Percentiles rank a stretch among this genome's conserved stretches.
phyloP scores from a whole-genome alignment of 2,113 vertebrate genomes.

The Nibea albiflora region DNA sequence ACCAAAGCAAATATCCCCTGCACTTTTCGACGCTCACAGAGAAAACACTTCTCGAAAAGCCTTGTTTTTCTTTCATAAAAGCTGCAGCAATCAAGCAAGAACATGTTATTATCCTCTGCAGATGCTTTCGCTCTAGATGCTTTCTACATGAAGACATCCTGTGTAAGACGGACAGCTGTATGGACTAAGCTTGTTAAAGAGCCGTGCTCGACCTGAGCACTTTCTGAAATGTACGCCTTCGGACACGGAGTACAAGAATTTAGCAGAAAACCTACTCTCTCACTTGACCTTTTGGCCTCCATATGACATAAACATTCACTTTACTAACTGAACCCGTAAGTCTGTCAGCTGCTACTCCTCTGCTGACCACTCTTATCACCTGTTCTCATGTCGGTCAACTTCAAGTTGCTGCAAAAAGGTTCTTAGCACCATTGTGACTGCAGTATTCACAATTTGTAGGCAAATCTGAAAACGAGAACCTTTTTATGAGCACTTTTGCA shows the following conservation, averaged over 20 bases:
- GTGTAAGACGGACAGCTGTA: conserved; percentile 47
- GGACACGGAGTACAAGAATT: not conserved
- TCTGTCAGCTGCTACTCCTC: not conserved
- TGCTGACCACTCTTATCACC: not conserved
- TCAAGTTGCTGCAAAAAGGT: not conserved
- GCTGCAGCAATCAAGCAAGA: conserved; percentile 55
- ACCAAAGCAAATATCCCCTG: conserved; percentile 73
- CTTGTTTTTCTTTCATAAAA: conserved; percentile 68
- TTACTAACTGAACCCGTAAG: not conserved
- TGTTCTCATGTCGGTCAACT: not conserved
- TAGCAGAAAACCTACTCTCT: not conserved
- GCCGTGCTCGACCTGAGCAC: conserved; percentile 3
- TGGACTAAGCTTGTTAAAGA: conserved; percentile 20
- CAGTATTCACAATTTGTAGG: not conserved
- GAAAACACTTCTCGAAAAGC: conserved; percentile 62
- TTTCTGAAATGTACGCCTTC: conserved; percentile 25
- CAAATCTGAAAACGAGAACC: not conserved
- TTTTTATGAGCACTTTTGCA: not conserved
- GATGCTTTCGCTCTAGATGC: conserved; percentile 55
- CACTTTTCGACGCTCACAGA: conserved; percentile 55
- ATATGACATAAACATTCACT: not conserved
- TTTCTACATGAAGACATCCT: conserved; percentile 61
- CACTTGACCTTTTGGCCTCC: not conserved
- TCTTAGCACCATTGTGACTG: not conserved
- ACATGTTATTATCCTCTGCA: conserved; percentile 65